Evolutionary conservation across 2,797 vertebrate species (phyloP), one percentile per base, ranked within the genome.

Genomic region (Pipistrellus kuhlii): DNA sequence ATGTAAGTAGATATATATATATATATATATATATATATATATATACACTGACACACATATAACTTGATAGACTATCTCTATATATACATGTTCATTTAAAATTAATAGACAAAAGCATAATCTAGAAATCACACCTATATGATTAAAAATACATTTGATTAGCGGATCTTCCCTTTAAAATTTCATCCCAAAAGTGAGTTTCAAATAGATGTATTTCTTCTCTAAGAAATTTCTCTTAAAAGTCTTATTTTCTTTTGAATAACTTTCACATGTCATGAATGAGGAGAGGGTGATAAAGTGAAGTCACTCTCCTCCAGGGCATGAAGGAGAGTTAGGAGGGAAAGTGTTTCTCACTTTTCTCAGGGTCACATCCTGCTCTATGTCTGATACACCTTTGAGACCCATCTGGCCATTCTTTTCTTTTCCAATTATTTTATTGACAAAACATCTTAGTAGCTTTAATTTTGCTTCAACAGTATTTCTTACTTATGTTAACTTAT

Each of bases 401-500:
- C 0, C 27, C 11, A 69, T 5, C 46, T 69, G 38, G 62, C 6
- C 11, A 48, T 84, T 71, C 27, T 89, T 73, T 95, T 55, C n/a
- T 57, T 89, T 81, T 69, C 66, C 2, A 18, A 66, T 35, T 84
- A 32, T 85, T 72, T 90, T 85, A 62, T 5, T 86, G 88, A 86
- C 25, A 90, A 69, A 35, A 51, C 21, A 57, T 27, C 51, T 75
- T 27, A 66, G 30, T 13, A 84, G 38, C 44, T 93, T 84, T 83
- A 94, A 69, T 59, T 86, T 94, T 72, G 7, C 44, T 68, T 85
- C 25, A 73, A 27, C 27, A 83, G 46, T 64, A 71, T 48, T 75
- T 94, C 57, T 95, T 85, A 81, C 27, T 85, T 77, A 25, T 1
- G 12, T 66, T 77, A 85, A 87, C 27, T 86, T 94, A 80, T 38